Conservation (phyloP, 30 jellyfish, hydroid and myxozoan species). For the Rhopilema esculentum region DNA sequence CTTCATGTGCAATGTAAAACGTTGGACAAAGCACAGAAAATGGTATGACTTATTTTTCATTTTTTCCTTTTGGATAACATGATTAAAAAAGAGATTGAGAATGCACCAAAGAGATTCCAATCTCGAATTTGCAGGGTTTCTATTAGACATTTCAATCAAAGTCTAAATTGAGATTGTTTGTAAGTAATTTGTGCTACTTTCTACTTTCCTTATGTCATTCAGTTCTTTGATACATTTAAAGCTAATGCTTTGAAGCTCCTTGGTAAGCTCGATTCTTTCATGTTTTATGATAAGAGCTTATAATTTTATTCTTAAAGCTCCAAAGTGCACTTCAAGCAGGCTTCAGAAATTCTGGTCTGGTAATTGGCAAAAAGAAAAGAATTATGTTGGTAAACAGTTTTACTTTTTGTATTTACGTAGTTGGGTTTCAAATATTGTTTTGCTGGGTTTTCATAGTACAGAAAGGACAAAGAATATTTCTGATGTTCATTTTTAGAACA, state of each 20-base stretch:
- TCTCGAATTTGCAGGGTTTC: too few relatives aligned
- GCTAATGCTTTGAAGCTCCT: too few relatives aligned
- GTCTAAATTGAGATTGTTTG: too few relatives aligned
- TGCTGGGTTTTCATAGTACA: neutral
- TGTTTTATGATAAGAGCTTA: neutral
- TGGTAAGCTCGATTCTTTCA: too few relatives aligned
- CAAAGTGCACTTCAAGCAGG: slow-evolving; percentile 91
- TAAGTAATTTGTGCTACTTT: too few relatives aligned
- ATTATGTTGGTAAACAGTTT: slow-evolving; percentile 85
- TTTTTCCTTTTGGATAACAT: neutral
- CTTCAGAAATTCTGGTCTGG: slow-evolving; percentile 94
- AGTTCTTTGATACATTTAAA: too few relatives aligned
- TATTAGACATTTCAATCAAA: too few relatives aligned
- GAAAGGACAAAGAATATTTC: too few relatives aligned
- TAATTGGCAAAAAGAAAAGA: slow-evolving; percentile 89
- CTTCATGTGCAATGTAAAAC: slow-evolving; percentile 90
- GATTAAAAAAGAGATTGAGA: too few relatives aligned
- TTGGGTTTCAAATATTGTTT: neutral
- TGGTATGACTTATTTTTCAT: slow-evolving; percentile 43
- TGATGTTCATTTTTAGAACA: too few relatives aligned
- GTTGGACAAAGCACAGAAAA: slow-evolving; percentile 75
- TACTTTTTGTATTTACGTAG: neutral
- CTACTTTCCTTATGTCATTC: too few relatives aligned
- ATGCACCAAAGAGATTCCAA: too few relatives aligned
- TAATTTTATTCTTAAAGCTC: slow-evolving; percentile 42